Evolutionary conservation across 1,140 invertebrate species (phyloP).

Genomic region (Procambarus clarkii): DNA sequence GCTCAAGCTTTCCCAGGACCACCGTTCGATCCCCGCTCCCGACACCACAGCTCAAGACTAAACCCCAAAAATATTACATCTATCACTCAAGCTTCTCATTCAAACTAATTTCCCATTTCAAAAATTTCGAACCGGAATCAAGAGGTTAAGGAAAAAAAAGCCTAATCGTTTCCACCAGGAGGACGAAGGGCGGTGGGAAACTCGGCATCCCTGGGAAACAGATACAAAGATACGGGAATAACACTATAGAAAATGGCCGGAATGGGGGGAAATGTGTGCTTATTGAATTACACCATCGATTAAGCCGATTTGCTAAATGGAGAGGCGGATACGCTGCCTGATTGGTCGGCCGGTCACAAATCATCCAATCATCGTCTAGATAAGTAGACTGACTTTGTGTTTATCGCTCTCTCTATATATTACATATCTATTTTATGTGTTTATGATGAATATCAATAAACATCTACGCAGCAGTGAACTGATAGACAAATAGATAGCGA

Average conservation of each 20-base stretch:
- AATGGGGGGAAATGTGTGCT: slow-evolving; percentile 43
- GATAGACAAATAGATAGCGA: too few species aligned
- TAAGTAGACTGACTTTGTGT: neutral
- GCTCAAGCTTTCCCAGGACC: neutral
- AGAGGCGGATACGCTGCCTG: slow-evolving; percentile 45
- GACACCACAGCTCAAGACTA: neutral
- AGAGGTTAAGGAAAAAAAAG: too few species aligned
- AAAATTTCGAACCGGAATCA: too few species aligned
- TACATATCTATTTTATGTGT: neutral
- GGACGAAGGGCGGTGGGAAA: slow-evolving; percentile 26
- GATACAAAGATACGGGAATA: slow-evolving; percentile 26
- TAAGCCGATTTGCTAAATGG: slow-evolving; percentile 61
- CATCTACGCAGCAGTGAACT: too few species aligned
- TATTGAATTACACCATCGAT: slow-evolving; percentile 64
- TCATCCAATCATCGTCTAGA: slow-evolving; percentile 36
- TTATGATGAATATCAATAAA: neutral
- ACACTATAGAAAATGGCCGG: slow-evolving; percentile 51
- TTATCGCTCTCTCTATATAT: neutral
- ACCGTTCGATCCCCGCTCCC: neutral
- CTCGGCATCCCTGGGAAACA: neutral
- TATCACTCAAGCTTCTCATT: too few species aligned
- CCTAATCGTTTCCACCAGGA: neutral
- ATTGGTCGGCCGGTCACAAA: slow-evolving; percentile 20
- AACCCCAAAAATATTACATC: too few species aligned
- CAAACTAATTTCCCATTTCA: too few species aligned